phyloP scores from a whole-genome alignment of 1,140 invertebrate genomes.

The Stenopsyche tienmushanensis region DNA sequence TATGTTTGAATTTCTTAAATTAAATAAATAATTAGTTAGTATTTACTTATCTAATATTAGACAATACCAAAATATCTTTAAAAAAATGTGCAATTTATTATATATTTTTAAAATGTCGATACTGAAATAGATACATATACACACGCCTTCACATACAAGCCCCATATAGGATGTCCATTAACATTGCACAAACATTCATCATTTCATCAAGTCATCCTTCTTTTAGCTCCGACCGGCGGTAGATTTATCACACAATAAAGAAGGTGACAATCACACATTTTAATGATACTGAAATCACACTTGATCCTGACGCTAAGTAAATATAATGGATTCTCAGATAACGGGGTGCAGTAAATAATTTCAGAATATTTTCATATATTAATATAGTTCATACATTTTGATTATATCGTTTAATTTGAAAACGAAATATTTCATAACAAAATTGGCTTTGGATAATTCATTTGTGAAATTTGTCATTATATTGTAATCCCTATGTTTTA shows the following conservation, averaged over 20 bases:
- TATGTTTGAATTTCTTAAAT: too few relatives aligned
- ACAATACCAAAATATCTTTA: too few relatives aligned
- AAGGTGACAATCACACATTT: slow-evolving; percentile 37
- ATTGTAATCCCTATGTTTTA: too few relatives aligned
- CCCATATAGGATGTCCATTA: slow-evolving; percentile 4
- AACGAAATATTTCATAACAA: too few relatives aligned
- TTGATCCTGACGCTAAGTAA: slow-evolving; percentile 32
- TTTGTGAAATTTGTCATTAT: too few relatives aligned
- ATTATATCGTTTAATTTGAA: slow-evolving; percentile 2
- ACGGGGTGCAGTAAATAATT: slow-evolving; percentile 4
- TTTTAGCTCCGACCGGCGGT: slow-evolving; percentile 10
- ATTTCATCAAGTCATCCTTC: slow-evolving; percentile 10
- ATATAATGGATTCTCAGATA: slow-evolving; percentile 20
- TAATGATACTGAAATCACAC: slow-evolving; percentile 32
- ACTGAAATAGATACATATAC: too few relatives aligned
- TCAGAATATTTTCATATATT: not conserved
- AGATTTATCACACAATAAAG: slow-evolving; percentile 32
- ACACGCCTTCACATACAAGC: too few relatives aligned
- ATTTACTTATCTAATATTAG: too few relatives aligned
- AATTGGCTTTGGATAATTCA: too few relatives aligned
- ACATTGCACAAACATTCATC: slow-evolving; percentile 18
- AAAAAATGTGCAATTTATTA: too few relatives aligned
- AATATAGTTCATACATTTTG: not conserved
- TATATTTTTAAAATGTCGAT: too few relatives aligned
- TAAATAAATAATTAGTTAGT: too few relatives aligned